These are phyloP conservation scores for Theocolax elegans DNA, from an alignment of 1,140 invertebrate species.

Conservation along the genomic window DNA sequence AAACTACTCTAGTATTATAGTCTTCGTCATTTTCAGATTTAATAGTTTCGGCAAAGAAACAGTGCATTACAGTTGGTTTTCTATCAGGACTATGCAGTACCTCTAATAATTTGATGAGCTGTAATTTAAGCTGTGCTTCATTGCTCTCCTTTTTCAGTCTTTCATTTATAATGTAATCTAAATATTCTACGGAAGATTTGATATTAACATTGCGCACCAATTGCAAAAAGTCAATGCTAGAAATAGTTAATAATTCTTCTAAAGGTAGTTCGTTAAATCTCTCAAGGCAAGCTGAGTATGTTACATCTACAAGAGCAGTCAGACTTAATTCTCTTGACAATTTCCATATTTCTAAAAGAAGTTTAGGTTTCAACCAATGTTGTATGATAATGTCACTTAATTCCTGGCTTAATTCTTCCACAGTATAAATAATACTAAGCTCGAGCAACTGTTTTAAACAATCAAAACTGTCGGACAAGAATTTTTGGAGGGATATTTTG, in stretches of 20 bases:
- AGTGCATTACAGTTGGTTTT: constrained; percentile 25
- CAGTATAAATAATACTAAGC: constrained; percentile 47
- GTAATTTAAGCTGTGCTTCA: neutral
- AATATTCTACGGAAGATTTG: constrained; percentile 24
- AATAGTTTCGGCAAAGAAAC: constrained; percentile 32
- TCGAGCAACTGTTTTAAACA: constrained; percentile 44
- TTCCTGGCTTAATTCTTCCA: constrained; percentile 45
- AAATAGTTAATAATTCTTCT: constrained; percentile 24
- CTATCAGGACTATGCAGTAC: constrained; percentile 13
- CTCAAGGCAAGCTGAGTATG: constrained; percentile 41
- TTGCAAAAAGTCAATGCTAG: constrained; percentile 40
- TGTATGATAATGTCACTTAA: constrained; percentile 45
- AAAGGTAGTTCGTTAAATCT: constrained; percentile 46
- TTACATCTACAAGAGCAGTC: constrained; percentile 42
- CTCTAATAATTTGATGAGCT: constrained; percentile 1
- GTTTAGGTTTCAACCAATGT: constrained; percentile 41
- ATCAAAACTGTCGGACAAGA: constrained; percentile 32
- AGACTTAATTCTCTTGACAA: constrained; percentile 45
- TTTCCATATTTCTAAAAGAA: constrained; percentile 46
- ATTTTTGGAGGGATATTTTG: constrained; percentile 45
- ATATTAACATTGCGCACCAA: constrained; percentile 47
- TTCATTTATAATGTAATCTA: constrained; percentile 15
- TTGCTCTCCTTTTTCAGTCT: constrained; percentile 17
- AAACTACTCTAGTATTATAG: constrained; percentile 26
- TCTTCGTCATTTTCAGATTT: constrained; percentile 18